Evolutionary conservation across 2,113 vertebrate species (phyloP), one percentile per base, ranked within the genome.

Genomic region (Zeus faber): DNA sequence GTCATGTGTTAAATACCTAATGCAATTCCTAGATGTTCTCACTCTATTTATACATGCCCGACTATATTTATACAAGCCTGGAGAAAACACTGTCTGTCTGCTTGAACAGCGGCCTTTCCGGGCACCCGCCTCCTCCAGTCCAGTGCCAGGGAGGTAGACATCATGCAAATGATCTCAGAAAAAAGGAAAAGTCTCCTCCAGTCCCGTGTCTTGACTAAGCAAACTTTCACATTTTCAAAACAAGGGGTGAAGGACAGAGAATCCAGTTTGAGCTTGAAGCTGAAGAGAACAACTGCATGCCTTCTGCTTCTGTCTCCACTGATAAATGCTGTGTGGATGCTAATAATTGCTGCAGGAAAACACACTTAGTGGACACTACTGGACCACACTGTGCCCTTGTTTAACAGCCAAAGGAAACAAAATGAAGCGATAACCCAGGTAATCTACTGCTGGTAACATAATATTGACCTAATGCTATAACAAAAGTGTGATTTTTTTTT

Each of bases 391-490:
- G 62, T 67, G 50, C 64, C 51, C 37, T 59, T 53, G 50, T 56
- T 48, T 39, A 35, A 52, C 47, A 66, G 54, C 39, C 64, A 83
- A 75, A 67, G 72, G 18, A 58, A 62, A 76, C 39, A 54, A 52
- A 59, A 71, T 79, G 73, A 79, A 74, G 76, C 79, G 68, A 27
- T 79, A 76, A 73, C 60, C 66, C 62, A 81, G 83, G 85, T 87
- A 87, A 66, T 40, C 11, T 4, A 49, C 50, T 13, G 5, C n/a
- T n/a, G n/a, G n/a, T n/a, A 1, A 53, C 5, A 10, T 2, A 54
- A 33, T 49, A 49, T 9, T 47, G 23, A 2, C 2, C 3, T 49
- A 29, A 43, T 43, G 9, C 5, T 35, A 9, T 43, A 43, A 17
- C 31, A 33, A n/a, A n/a, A n/a, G n/a, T n/a, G n/a, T n/a, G n/a